These are phyloP conservation scores for Rhopalosiphum maidis DNA, from an alignment of 1,140 invertebrate genomes.

Conservation along the genomic window DNA sequence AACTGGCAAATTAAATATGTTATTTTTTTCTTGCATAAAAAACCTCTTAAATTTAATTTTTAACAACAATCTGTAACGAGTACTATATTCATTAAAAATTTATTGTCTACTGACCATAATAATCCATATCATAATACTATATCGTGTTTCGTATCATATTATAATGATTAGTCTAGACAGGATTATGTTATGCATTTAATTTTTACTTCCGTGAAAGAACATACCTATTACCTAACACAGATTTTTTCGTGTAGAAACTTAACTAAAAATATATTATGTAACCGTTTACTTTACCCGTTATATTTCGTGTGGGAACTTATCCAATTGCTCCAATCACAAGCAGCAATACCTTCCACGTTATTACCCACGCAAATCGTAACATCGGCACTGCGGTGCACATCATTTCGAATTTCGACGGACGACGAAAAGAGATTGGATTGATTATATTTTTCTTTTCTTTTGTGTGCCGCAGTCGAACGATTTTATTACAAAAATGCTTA, in stretches of 20 bases:
- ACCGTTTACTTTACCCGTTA: neutral
- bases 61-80: neutral
- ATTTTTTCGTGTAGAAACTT: neutral
- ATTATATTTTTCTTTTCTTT: neutral
- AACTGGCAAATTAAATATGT: neutral
- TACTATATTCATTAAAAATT: neutral
- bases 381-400: too few relatives aligned
- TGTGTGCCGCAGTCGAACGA: neutral
- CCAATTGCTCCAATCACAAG: neutral
- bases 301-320: neutral
- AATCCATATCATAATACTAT: neutral
- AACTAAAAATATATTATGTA: neutral
- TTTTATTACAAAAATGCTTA: neutral
- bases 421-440: neutral
- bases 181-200: neutral
- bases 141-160: neutral
- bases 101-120: neutral
- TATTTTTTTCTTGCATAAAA: neutral
- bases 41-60: neutral
- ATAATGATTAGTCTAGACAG: neutral
- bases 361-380: neutral
- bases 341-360: neutral
- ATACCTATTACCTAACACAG: neutral
- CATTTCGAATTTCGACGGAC: neutral
- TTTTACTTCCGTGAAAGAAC: neutral